These are phyloP conservation scores for Diarsia brunnea DNA, from an alignment of 2,888 invertebrate species.

Conservation along the genomic window DNA sequence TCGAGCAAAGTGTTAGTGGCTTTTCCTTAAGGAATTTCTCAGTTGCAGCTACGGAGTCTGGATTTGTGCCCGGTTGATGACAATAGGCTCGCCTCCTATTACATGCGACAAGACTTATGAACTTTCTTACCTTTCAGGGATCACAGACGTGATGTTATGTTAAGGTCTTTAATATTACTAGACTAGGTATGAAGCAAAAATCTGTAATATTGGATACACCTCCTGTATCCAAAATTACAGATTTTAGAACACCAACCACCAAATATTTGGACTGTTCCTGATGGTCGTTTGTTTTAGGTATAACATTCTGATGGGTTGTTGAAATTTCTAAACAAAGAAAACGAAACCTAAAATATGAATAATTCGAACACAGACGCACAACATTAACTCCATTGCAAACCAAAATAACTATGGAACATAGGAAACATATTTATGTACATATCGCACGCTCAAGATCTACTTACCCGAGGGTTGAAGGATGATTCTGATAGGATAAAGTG, in stretches of 20 bases:
- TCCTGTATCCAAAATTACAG: no score
- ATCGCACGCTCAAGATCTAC: constrained; percentile 28
- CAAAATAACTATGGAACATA: constrained; percentile 24
- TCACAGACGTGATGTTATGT: no score
- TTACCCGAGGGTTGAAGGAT: constrained; percentile 29
- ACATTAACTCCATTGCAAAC: constrained; percentile 11
- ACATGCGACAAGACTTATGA: no score
- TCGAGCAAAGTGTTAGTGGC: no score
- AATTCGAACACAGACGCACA: neutral
- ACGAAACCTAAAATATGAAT: neutral
- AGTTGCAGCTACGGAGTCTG: no score
- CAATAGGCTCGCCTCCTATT: no score
- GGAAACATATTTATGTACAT: constrained; percentile 6
- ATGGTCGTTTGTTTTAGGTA: neutral
- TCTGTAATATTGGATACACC: neutral
- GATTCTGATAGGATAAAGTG: constrained; percentile 47
- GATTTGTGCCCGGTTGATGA: no score
- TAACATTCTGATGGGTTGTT: no score
- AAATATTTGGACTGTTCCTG: neutral
- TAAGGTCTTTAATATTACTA: neutral
- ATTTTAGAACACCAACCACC: neutral
- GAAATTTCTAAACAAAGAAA: no score
- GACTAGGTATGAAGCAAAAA: neutral
- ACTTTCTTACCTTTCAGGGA: no score
- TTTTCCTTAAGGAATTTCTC: no score